Percentiles rank a stretch among this genome's conserved stretches.
Evolutionary conservation across 35 echinoderm and acorn worm genomes (phyloP).

Genomic region (Eucidaris tribuloides): DNA sequence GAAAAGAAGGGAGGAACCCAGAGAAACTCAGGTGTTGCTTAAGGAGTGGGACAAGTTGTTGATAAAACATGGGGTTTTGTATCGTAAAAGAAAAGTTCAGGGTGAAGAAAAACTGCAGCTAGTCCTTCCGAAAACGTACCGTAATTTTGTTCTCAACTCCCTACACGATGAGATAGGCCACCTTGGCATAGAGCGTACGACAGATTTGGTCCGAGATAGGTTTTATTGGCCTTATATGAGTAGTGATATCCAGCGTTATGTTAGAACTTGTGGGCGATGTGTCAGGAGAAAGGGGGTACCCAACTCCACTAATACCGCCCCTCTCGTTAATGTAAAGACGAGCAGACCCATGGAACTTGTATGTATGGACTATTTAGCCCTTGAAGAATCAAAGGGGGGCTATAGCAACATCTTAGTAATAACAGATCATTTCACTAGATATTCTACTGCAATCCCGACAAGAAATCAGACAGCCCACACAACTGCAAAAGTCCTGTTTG

Average conservation of each 20-base stretch:
- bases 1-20: neutral
- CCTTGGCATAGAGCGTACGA: slow-evolving; percentile 44
- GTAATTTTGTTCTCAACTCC: neutral
- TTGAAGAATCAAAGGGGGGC: no score
- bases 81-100: neutral
- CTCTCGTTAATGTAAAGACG: no score
- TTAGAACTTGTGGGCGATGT: slow-evolving; percentile 22
- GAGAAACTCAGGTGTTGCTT: neutral
- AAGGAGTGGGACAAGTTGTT: neutral
- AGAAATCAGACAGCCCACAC: no score
- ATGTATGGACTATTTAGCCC: no score
- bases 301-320: neutral
- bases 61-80: neutral
- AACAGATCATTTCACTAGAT: no score
- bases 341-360: no score
- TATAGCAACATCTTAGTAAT: no score
- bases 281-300: slow-evolving; percentile 7
- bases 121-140: neutral
- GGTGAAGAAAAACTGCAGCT: neutral
- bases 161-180: slow-evolving; percentile 62
- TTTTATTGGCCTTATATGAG: slow-evolving; percentile 48
- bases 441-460: no score
- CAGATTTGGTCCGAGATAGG: slow-evolving; percentile 42
- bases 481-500: no score
- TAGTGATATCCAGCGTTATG: neutral